A percentile compares a stretch with the other conserved stretches of the same genome.
Conservation (phyloP, 1,140 invertebrate genomes). For the Cyclina sinensis region DNA sequence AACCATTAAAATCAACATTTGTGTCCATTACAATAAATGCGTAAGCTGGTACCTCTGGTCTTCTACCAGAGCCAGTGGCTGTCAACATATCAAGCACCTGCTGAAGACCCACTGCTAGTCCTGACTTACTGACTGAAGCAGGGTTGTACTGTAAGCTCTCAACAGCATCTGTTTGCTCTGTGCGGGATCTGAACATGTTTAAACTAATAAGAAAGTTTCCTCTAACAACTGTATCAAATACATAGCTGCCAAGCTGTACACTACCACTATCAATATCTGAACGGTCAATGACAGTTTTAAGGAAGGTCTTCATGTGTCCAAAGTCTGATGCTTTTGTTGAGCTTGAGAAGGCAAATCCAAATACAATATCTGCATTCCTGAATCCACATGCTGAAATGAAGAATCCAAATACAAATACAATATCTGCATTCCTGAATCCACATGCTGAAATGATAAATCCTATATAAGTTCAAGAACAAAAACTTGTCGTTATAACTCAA, state of each 20-base stretch:
- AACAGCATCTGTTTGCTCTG: background rate
- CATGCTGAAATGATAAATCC: background rate
- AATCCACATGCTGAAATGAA: conserved; percentile 13
- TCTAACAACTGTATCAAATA: background rate
- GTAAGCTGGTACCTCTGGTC: background rate
- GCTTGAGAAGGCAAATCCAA: background rate
- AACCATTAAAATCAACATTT: background rate
- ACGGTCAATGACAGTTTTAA: background rate
- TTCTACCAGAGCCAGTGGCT: background rate
- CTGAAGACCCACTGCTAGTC: background rate
- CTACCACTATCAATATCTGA: background rate
- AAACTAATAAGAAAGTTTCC: background rate
- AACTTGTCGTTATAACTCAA: background rate
- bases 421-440: conserved; percentile 24
- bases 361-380: conserved; percentile 10
- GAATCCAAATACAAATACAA: background rate
- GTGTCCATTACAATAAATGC: background rate
- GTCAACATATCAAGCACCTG: background rate
- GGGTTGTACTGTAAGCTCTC: background rate
- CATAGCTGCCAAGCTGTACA: background rate
- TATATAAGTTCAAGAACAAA: background rate
- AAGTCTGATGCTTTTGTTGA: background rate
- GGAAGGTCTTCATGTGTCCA: background rate
- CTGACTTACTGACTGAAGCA: background rate
- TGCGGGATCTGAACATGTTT: background rate